Evolutionary conservation across 2,797 vertebrate species (phyloP).

Genomic region (Podarcis lilfordi): DNA sequence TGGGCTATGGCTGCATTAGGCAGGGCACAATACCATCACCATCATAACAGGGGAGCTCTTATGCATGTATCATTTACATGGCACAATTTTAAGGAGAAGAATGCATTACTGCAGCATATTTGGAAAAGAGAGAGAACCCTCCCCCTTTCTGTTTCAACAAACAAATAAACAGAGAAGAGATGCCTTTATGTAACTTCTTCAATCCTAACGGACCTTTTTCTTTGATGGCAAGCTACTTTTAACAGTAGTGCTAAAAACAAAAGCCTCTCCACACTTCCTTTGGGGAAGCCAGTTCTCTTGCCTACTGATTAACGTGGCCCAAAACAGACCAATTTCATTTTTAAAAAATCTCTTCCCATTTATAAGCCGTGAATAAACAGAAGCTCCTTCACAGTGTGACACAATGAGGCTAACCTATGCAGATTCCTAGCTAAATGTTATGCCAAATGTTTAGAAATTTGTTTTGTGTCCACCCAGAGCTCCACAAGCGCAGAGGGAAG

Average conservation of each 20-base stretch:
- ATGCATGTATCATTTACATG: neutral
- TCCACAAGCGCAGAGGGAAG: neutral
- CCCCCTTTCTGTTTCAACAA: slow-evolving; percentile 27
- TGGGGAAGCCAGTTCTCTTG: slow-evolving; percentile 36
- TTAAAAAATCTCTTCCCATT: slow-evolving; percentile 40
- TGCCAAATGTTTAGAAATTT: too few species aligned
- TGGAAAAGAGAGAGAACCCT: slow-evolving; percentile 20
- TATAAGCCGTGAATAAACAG: slow-evolving; percentile 42
- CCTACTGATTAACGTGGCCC: neutral
- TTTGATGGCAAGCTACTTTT: slow-evolving; percentile 7
- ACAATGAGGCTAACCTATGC: slow-evolving; percentile 66
- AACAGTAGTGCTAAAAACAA: slow-evolving; percentile 10
- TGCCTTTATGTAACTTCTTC: neutral
- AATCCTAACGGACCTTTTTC: slow-evolving; percentile 33
- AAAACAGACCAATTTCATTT: slow-evolving; percentile 45
- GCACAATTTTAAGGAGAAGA: neutral
- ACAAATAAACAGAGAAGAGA: slow-evolving; percentile 25
- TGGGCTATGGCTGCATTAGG: neutral
- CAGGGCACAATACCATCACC: neutral
- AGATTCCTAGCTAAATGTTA: slow-evolving; percentile 69
- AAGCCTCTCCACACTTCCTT: neutral
- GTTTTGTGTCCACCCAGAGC: too few species aligned
- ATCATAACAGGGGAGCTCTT: neutral
- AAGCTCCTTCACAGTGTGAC: slow-evolving; percentile 61
- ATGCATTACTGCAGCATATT: neutral